Percentiles rank a stretch among this genome's conserved stretches.
phyloP scores from a whole-genome alignment of 2,888 invertebrate species.

The Megastigmus dorsalis region DNA sequence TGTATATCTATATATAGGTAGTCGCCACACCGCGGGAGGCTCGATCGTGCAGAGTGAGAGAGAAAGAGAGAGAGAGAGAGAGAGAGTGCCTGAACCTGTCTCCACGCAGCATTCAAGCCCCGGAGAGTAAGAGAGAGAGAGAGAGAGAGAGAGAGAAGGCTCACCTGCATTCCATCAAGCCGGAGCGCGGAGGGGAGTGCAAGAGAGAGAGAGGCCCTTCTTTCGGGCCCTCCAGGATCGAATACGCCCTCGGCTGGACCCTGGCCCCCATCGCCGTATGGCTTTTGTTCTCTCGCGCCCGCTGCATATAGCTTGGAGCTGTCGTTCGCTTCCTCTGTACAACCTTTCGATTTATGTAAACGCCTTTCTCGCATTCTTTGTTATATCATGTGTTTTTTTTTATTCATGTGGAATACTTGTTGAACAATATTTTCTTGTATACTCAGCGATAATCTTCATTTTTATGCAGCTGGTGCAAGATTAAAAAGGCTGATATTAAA shows the following conservation, averaged over 20 bases:
- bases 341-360: too few species aligned
- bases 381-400: too few species aligned
- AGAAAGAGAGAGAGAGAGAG: constrained; percentile 40
- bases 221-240: constrained; percentile 58
- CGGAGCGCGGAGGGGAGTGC: constrained; percentile 52
- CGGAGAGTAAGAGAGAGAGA: not conserved
- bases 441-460: too few species aligned
- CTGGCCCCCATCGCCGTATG: constrained; percentile 40
- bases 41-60: constrained; percentile 29
- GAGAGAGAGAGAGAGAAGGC: constrained; percentile 53
- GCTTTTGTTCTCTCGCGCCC: constrained; percentile 34
- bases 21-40: constrained; percentile 53
- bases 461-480: too few species aligned
- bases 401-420: too few species aligned
- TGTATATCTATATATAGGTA: too few species aligned
- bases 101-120: constrained; percentile 61
- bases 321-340: not conserved
- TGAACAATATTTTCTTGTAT: too few species aligned
- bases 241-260: constrained; percentile 57
- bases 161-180: constrained; percentile 72
- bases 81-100: constrained; percentile 70
- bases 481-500: too few species aligned
- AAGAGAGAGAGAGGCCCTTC: constrained; percentile 43
- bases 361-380: too few species aligned
- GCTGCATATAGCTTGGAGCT: too few species aligned